phyloP scores from a whole-genome alignment of 2,797 vertebrate species.

The Nyctibius grandis region DNA sequence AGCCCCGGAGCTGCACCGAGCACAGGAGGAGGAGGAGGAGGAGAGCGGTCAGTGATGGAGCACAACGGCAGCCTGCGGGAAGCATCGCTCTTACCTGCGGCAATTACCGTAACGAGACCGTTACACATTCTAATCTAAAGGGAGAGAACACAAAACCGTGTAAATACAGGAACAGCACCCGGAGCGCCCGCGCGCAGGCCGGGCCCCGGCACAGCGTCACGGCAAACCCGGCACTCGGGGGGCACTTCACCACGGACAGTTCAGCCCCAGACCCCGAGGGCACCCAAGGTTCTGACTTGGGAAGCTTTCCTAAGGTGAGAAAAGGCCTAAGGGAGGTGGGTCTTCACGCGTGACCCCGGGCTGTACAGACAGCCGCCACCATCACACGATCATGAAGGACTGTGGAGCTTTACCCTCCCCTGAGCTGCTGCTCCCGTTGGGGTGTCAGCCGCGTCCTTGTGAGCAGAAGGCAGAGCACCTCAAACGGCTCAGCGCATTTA shows the following conservation, averaged over 20 bases:
- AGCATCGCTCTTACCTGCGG: conserved; percentile 86
- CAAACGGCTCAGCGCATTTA: no score
- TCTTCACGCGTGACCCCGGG: no score
- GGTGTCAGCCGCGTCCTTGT: no score
- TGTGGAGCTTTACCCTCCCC: no score
- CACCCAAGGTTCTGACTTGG: no score
- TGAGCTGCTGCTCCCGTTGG: no score
- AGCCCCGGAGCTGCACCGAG: background rate
- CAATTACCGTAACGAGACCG: conserved; percentile 79
- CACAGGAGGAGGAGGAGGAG: background rate
- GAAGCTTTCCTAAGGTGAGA: no score
- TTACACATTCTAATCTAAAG: conserved; percentile 76
- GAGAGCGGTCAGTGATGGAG: background rate
- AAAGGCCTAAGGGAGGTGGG: no score
- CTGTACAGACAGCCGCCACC: no score
- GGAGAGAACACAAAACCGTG: conserved; percentile 76
- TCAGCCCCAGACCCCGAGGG: background rate
- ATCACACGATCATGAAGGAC: no score
- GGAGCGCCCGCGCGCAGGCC: background rate
- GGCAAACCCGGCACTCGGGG: background rate
- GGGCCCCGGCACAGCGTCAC: background rate
- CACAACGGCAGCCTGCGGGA: background rate
- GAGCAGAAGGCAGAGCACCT: no score
- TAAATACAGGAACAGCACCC: conserved; percentile 41
- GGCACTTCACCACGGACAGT: fast-evolving